phyloP scores from a whole-genome alignment of 2,797 vertebrate genomes.

The Nannoperca australis region DNA sequence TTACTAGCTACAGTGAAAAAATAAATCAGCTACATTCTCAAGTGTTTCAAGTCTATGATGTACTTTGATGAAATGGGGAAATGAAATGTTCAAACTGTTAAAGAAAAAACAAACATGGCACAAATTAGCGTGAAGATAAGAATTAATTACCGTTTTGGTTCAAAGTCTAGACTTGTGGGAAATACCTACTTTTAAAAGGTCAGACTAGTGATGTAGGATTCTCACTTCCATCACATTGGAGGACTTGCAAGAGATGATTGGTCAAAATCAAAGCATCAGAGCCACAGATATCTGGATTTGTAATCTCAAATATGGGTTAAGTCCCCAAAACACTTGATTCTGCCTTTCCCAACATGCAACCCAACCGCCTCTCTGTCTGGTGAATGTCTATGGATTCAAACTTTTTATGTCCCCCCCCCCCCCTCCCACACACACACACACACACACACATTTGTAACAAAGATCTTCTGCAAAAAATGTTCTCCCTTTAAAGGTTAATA shows the following conservation, averaged over 20 bases:
- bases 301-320: not conserved
- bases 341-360: conserved; percentile 1
- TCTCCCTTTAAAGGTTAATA: not conserved
- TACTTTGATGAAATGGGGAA: not conserved
- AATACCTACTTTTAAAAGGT: not conserved
- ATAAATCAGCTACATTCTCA: not conserved
- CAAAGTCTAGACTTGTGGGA: too few relatives aligned
- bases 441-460: not conserved
- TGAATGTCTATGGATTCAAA: not conserved
- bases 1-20: not conserved
- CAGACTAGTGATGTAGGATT: not conserved
- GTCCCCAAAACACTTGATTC: not conserved
- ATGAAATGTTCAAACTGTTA: not conserved
- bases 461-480: too few relatives aligned
- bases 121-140: not conserved
- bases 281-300: not conserved
- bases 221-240: too few relatives aligned
- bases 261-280: not conserved
- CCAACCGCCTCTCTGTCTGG: not conserved
- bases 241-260: not conserved
- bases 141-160: not conserved
- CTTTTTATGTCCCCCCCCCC: too few relatives aligned
- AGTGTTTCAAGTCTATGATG: not conserved
- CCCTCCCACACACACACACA: too few relatives aligned
- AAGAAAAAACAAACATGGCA: not conserved